These are phyloP conservation scores for Drosophila atripex DNA, from an alignment of 2,888 invertebrate genomes.

Conservation along the genomic window DNA sequence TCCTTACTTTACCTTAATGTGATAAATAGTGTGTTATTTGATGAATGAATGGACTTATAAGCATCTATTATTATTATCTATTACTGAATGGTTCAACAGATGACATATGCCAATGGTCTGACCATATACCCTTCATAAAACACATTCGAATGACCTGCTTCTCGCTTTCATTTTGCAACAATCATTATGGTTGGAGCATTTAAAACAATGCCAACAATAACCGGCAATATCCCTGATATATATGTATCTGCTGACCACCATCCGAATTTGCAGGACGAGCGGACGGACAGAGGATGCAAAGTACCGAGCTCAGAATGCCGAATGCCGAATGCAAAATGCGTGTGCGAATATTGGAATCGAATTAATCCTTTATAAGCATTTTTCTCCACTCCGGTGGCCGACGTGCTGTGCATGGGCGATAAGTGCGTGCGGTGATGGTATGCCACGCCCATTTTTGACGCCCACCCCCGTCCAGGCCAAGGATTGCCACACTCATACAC, in stretches of 20 bases:
- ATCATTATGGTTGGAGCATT: constrained; percentile 54
- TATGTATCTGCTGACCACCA: constrained; percentile 30
- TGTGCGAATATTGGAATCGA: constrained; percentile 69
- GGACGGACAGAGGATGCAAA: constrained; percentile 18
- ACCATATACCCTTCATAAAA: constrained; percentile 6
- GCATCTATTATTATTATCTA: not conserved
- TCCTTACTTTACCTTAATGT: no score
- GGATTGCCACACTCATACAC: not conserved
- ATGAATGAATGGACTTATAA: no score
- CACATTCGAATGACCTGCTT: not conserved
- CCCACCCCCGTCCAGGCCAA: not conserved
- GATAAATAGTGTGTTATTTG: no score
- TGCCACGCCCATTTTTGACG: constrained; percentile 58
- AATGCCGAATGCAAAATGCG: constrained; percentile 22
- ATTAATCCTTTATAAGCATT: constrained; percentile 80
- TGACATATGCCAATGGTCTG: not conserved
- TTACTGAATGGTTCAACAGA: not conserved
- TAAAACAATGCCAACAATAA: constrained; percentile 59
- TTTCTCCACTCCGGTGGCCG: constrained; percentile 66
- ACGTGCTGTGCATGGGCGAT: constrained; percentile 71
- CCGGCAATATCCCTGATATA: constrained; percentile 44
- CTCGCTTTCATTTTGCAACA: constrained; percentile 34
- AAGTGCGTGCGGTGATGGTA: constrained; percentile 55
- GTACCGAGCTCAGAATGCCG: constrained; percentile 6
- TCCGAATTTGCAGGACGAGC: constrained; percentile 4